Percentiles rank a stretch among this genome's conserved stretches.
These are phyloP conservation scores for Saguinus imperator DNA, from an alignment of 2,113 vertebrate genomes.

Conservation along the genomic window DNA sequence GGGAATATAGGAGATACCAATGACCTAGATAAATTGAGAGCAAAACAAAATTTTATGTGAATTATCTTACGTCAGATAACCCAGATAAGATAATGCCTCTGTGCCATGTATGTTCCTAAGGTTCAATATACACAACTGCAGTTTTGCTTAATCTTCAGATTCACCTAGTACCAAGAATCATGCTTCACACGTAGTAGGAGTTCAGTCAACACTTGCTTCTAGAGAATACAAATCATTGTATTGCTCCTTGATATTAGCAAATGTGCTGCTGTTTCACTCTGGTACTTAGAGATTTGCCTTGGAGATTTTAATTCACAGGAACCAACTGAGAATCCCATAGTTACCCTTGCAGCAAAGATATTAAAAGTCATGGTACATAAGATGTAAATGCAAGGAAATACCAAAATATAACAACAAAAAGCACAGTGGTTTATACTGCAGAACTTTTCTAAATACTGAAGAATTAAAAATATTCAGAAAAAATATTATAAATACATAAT, in stretches of 20 bases:
- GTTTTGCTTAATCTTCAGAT: neutral
- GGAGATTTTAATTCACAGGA: neutral
- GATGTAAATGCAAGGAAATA: constrained; percentile 22
- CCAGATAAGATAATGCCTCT: constrained; percentile 17
- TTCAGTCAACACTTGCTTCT: neutral
- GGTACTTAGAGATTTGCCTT: neutral
- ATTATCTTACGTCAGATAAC: constrained; percentile 6
- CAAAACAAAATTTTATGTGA: constrained; percentile 32
- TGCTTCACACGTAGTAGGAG: neutral
- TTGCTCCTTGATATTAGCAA: neutral
- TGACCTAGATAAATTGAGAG: constrained; percentile 35
- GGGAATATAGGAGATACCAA: neutral
- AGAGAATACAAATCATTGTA: neutral
- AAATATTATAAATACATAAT: neutral
- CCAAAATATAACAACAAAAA: neutral
- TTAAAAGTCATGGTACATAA: neutral
- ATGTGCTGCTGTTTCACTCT: neutral
- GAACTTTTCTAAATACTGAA: constrained; percentile 1
- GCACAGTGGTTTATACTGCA: neutral
- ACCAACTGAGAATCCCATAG: neutral
- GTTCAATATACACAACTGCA: neutral
- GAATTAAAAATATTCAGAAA: constrained; percentile 45
- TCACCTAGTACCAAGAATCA: neutral
- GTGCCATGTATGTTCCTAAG: neutral
- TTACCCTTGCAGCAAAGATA: neutral